Base-by-base conservation (phyloP, 2,888 invertebrate species). In the Bhutanitis thaidina region DNA sequence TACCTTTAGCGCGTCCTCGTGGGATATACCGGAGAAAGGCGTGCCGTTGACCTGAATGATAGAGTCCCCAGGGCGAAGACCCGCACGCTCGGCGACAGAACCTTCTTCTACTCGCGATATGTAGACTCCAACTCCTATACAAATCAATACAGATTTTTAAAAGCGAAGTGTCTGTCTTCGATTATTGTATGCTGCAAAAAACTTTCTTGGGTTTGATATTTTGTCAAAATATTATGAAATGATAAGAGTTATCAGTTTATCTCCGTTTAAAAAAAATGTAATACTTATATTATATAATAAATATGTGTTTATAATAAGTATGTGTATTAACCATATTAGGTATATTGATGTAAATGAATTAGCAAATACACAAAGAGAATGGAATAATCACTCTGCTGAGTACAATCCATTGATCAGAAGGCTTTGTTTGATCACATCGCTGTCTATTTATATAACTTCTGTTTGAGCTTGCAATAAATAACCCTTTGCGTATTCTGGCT, bases 41-140 rank as follows among this genome's bases (percentile, higher is more conserved):
- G 95, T 96, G 56, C 97, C 97, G 86, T 98, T 98, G 62, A 97
- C 97, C 86, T 97, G 97, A 70, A 98, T 91, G 77, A 98, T 97
- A 78, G 97, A 96, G 91, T 98, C 97, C 59, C 98, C 98, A 59
- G 96, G 96, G 71, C 96, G 92, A 60, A 97, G 91, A 58, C 97
- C 97, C 56, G 95, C 94, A 61, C 96, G 92, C 82, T 97, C 96
- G 59, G 97, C 96, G 64, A 96, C 95, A 68, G 96, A 96, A 58
- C 95, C 95, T 70, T 96, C 96, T 80, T 97, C 96, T 68, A 97
- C 95, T 69, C 96, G 91, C 70, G 96, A 97, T 85, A 97, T 96
- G 91, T 96, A 97, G 74, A 97, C 96, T 74, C 96, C 96, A 74
- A 95, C 93, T 73, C 95, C 96, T 95, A 90, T 84, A 78, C 16